Base-by-base conservation (phyloP, 2,113 vertebrate species). In the Engraulis encrasicolus region DNA sequence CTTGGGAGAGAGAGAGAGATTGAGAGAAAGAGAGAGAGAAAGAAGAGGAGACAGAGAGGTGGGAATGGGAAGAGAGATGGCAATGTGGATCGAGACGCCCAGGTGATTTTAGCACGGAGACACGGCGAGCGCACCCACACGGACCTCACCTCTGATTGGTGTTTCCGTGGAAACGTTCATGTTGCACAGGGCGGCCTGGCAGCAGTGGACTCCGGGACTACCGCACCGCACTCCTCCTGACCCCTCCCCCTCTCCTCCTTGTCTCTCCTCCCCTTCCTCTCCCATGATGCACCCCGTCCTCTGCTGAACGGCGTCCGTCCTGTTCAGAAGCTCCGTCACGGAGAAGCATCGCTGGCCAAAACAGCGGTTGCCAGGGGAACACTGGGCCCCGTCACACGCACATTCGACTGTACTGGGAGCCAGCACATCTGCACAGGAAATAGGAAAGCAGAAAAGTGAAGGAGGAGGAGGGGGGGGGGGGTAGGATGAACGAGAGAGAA, bases 141-240 rank as follows among this genome's bases (percentile, higher is more conserved):
- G 49, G n/a, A 11, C 6, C 12, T 94, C 91, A 97, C 97, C 97
- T 95, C 95, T 96, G 0, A 91, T 92, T 7, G 93, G 96, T 78
- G 95, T 86, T 90, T 96, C 95, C 0, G 95, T 92, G 0, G 97
- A 96, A 88, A 97, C 91, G 83, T 99, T 99, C 93, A 95, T 92
- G 92, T 99, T 99, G 86, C 98, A 99, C 92, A 99, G 93, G 90
- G 97, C 91, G 0, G 96, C 97, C 20, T 93, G 92, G 92, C 98
- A 99, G 95, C 98, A 99, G 84, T 97, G 95, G 27, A 99, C 95
- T 5, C 94, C 94, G 85, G 95, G 95, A 0, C 93, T 96, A 90
- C 94, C 92, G 85, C 98, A 99, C 0, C 91, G 95, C 92, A 94
- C 93, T 50, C 95, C 93, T 50, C 95, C 23, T 2, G 27, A 9